Evolutionary conservation across 2,113 vertebrate species (phyloP), one percentile per base, ranked within the genome.

Genomic region (Chaenocephalus aceratus): DNA sequence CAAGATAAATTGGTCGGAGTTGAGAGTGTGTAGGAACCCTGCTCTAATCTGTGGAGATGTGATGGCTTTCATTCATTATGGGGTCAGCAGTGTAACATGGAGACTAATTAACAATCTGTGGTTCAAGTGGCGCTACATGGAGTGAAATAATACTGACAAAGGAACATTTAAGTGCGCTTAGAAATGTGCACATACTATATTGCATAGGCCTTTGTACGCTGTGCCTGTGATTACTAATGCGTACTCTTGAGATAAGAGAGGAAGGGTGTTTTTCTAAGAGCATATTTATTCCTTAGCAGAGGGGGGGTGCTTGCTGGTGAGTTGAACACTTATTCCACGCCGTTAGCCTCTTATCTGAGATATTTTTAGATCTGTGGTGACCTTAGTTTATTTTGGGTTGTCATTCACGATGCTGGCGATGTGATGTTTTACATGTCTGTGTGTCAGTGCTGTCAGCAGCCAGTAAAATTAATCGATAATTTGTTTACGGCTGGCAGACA

Each of bases 71-170:
- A 60, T 73, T 75, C 48, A 53, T 11, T 1, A 72, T 53, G 87
- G 87, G 88, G 87, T 80, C 84, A 92, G 91, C 87, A 89, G 82
- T 86, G 86, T 77, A 11, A 41, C 59, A 36, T 4, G 21, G 30
- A 67, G 18, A 51, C 41, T 58, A 13, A 67, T 61, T 16, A 41
- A 18, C 12, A 45, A 0, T 18, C 34, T 36, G 15, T n/a, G n/a
- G 12, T 8, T 63, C 18, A 23, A 1, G 18, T 21, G 52, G 48
- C 10, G 2, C 57, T 51, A 18, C 1, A 1, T 45, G 65, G 36
- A 41, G 36, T 59, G 46, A 30, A 34, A 2, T 51, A 21, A 67
- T 56, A 23, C 21, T 36, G 23, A 61, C 46, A 41, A 49, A 64
- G 72, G 54, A 44, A 65, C 18, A 49, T 49, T 73, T 66, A 21